Evolutionary conservation across 2,888 invertebrate species (phyloP), one percentile per base, ranked within the genome.

Genomic region (Stramonita haemastoma): DNA sequence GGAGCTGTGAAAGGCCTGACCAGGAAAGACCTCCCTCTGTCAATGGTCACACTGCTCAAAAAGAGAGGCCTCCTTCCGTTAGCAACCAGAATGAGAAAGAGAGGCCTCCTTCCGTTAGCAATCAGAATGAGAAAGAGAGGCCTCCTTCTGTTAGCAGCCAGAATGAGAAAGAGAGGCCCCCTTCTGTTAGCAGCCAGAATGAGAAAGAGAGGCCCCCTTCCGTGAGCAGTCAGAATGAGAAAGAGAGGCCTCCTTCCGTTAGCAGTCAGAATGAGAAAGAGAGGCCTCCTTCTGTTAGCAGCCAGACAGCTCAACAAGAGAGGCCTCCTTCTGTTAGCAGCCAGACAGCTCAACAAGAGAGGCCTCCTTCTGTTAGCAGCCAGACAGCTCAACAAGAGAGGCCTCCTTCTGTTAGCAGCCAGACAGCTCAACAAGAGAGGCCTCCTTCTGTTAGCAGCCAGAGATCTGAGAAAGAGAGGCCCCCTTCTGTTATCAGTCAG

Each of bases 111-210:
- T 86, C 86, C 29, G 86, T 86, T 15, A 26, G n/a, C 34, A 86
- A 70, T 29, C 86, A 79, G 36, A 60, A 34, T 34, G 81, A 86
- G 8, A 79, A 32, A 81, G 87, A 89, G 77, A 77, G 86, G 81
- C 60, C 66, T 36, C 66, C 87, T 57, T 87, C 87, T 81, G 89
- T 57, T 26, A 36, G 29, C n/a, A 86, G 86, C 22, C 86, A 86
- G 34, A 70, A n/a, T 26, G 66, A 66, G 0, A 34, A 86, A 60
- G 66, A 86, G 36, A 32, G 70, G 26, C 86, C 86, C 26, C 34
- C 86, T 22, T 86, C 86, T 34, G 60, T 70, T 34, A 36, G 34
- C 70, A 86, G 66, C 26, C 60, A 85, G 57, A 26, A 1, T 29
- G 29, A 36, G 19, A 57, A 86, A 32, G 86, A 66, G 11, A 60